Percentiles rank a stretch among this genome's conserved stretches.
Evolutionary conservation across 2,113 vertebrate species (phyloP).

Genomic region (Hemicordylus capensis): DNA sequence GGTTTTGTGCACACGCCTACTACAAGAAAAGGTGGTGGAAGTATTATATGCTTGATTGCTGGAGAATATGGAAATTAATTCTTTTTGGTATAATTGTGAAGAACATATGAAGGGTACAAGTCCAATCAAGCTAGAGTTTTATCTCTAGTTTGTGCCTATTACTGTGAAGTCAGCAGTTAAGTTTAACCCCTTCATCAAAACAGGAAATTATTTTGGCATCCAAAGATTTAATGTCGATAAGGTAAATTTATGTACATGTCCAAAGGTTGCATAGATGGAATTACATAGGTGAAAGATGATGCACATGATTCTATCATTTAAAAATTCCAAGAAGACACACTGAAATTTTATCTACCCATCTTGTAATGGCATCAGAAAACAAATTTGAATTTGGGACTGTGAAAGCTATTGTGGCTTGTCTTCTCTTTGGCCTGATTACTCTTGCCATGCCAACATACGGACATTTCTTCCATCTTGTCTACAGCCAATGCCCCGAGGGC

Average conservation of each 20-base stretch:
- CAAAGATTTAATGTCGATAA: background rate
- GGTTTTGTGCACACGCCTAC: too few species aligned
- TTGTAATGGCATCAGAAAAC: fast-evolving
- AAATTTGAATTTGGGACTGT: background rate
- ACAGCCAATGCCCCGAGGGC: constrained; percentile 93
- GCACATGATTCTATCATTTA: background rate
- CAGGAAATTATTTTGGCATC: background rate
- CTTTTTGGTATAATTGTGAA: background rate
- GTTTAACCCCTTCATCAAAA: background rate
- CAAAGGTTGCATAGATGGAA: background rate
- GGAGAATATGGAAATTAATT: background rate
- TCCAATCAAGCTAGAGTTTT: background rate
- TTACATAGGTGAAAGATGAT: background rate
- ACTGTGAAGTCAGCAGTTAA: background rate
- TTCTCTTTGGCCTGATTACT: background rate
- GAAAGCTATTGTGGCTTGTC: fast-evolving
- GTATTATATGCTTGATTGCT: background rate
- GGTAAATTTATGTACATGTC: background rate
- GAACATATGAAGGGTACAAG: background rate
- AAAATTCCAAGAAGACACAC: background rate
- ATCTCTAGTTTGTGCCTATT: background rate
- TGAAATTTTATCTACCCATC: background rate
- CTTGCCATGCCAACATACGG: background rate
- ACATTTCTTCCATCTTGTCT: constrained; percentile 17
- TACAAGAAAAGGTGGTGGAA: background rate